A percentile compares a stretch with the other conserved stretches of the same genome.
phyloP scores from a whole-genome alignment of 1,140 invertebrate genomes.

The Hycleus cichorii region DNA sequence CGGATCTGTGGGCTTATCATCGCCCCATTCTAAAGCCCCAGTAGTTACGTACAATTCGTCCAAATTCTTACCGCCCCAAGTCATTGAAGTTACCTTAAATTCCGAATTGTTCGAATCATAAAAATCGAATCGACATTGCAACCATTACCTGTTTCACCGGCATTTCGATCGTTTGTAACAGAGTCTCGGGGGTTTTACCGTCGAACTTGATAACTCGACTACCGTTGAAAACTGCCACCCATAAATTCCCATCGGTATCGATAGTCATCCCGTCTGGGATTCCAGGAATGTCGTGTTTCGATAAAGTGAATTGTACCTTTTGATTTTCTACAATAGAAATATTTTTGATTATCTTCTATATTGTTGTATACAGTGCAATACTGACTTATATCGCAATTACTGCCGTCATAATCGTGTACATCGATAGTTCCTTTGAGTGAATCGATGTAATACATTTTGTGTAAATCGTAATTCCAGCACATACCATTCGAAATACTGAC shows the following conservation, averaged over 20 bases:
- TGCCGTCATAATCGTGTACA: slow-evolving; percentile 50
- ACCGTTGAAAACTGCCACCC: slow-evolving; percentile 51
- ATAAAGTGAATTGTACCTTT: slow-evolving; percentile 23
- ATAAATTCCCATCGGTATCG: slow-evolving; percentile 54
- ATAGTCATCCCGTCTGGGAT: slow-evolving; percentile 63
- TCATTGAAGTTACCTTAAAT: slow-evolving; percentile 58
- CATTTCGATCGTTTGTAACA: slow-evolving; percentile 25
- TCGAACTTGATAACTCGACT: slow-evolving; percentile 26
- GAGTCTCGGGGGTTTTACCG: slow-evolving; percentile 31
- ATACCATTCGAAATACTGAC: slow-evolving; percentile 75
- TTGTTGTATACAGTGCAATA: not conserved
- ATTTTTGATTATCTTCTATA: not conserved
- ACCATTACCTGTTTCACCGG: slow-evolving; percentile 24
- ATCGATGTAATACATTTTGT: slow-evolving; percentile 69
- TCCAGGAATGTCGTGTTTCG: slow-evolving; percentile 28
- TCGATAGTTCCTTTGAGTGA: slow-evolving; percentile 55
- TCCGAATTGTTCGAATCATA: not conserved
- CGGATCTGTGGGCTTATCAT: slow-evolving; percentile 20
- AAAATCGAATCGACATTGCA: no score
- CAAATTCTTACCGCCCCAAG: slow-evolving; percentile 68
- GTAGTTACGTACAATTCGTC: slow-evolving; percentile 71
- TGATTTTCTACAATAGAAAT: slow-evolving; percentile 21
- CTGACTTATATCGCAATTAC: no score
- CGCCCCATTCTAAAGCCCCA: slow-evolving; percentile 35
- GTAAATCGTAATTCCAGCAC: slow-evolving; percentile 61